phyloP scores from a whole-genome alignment of 2,113 vertebrate genomes.

The Takifugu flavidus region DNA sequence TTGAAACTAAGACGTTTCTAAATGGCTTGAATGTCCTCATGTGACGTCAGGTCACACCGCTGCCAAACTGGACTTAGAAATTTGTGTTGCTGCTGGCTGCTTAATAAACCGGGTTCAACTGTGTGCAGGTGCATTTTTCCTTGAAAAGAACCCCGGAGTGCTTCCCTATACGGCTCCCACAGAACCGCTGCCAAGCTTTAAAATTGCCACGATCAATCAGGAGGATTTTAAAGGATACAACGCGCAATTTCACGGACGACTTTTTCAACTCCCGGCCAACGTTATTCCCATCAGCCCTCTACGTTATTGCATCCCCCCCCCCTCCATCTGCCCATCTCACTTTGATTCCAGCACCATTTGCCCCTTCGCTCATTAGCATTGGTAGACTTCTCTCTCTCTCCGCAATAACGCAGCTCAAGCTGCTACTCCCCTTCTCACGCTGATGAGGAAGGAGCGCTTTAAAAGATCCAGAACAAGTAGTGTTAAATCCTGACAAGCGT shows the following conservation, averaged over 20 bases:
- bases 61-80: not conserved
- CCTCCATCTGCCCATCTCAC: constrained; percentile 3
- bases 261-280: constrained; percentile 58
- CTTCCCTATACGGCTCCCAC: constrained; percentile 53
- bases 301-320: constrained; percentile 30
- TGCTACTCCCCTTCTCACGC: constrained; percentile 21
- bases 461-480: constrained; percentile 48
- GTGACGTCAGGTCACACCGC: too few species aligned
- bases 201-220: constrained; percentile 76
- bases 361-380: constrained; percentile 35
- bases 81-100: constrained; percentile 28
- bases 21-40: too few species aligned
- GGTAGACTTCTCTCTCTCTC: constrained; percentile 25
- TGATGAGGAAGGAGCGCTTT: constrained; percentile 31
- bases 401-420: constrained; percentile 33
- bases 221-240: constrained; percentile 62
- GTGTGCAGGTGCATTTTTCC: constrained; percentile 35
- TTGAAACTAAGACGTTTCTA: too few species aligned
- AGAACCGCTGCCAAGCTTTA: constrained; percentile 58
- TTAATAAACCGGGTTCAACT: constrained; percentile 44
- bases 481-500: constrained; percentile 44
- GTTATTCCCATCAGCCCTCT: constrained; percentile 55
- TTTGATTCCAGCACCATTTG: constrained; percentile 26
- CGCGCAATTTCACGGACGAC: constrained; percentile 64
- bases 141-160: constrained; percentile 36